phyloP scores from a whole-genome alignment of 1,140 invertebrate species.

The Acromyrmex echinatior region DNA sequence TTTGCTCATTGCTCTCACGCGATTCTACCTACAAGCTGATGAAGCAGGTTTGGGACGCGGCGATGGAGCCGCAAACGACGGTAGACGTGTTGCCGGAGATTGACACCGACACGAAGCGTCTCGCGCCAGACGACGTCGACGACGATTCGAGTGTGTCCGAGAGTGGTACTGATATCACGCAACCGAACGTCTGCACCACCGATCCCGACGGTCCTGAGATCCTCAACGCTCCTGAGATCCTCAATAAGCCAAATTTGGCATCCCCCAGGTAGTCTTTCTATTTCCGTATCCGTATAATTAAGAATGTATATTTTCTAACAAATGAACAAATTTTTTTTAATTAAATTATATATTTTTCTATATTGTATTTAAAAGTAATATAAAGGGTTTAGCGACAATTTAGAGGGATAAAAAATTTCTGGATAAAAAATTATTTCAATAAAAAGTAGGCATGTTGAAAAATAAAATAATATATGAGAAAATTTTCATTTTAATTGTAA shows the following conservation, averaged over 20 bases:
- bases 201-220: conserved; percentile 75
- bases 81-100: conserved; percentile 62
- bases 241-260: conserved; percentile 78
- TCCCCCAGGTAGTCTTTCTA: conserved; percentile 69
- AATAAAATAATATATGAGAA: too few species aligned
- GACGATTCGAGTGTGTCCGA: conserved; percentile 87
- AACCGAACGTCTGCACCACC: conserved; percentile 74
- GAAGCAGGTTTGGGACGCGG: conserved; percentile 91
- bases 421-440: too few species aligned
- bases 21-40: conserved; percentile 95
- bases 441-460: too few species aligned
- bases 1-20: conserved; percentile 95
- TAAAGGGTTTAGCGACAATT: too few species aligned
- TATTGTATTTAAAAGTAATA: too few species aligned
- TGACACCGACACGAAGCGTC: conserved; percentile 76
- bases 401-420: too few species aligned
- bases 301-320: too few species aligned
- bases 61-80: conserved; percentile 77
- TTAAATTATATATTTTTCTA: too few species aligned
- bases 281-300: too few species aligned
- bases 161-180: conserved; percentile 82
- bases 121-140: conserved; percentile 80
- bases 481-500: too few species aligned
- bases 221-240: conserved; percentile 75
- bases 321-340: too few species aligned